Evolutionary conservation across 2,797 vertebrate genomes (phyloP).

Genomic region (Mycteria americana): DNA sequence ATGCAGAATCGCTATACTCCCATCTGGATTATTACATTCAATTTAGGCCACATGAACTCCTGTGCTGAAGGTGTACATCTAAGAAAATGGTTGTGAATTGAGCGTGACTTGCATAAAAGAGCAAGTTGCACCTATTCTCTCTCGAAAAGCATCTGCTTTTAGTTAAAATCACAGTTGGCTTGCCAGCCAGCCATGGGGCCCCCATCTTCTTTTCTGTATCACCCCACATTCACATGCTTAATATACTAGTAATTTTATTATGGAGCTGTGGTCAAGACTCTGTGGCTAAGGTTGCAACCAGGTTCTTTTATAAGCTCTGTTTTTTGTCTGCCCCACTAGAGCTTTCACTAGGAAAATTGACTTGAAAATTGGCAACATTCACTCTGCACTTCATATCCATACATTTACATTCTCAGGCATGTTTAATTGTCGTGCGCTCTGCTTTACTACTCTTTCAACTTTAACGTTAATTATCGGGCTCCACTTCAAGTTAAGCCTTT

Average conservation of each 20-base stretch:
- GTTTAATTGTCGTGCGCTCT: slow-evolving; percentile 42
- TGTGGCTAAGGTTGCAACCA: slow-evolving; percentile 58
- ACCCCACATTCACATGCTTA: slow-evolving; percentile 63
- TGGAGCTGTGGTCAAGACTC: slow-evolving; percentile 60
- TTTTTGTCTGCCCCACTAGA: slow-evolving; percentile 56
- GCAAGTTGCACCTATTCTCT: slow-evolving; percentile 55
- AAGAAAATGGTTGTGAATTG: slow-evolving; percentile 68
- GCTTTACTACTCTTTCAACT: slow-evolving; percentile 50
- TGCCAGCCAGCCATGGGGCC: slow-evolving; percentile 38
- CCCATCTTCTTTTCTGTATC: slow-evolving; percentile 55
- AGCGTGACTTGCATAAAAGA: slow-evolving; percentile 69
- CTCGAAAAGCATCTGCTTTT: slow-evolving; percentile 61
- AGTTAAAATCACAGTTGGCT: slow-evolving; percentile 61
- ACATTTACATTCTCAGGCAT: slow-evolving; percentile 46
- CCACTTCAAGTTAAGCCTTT: slow-evolving; percentile 22
- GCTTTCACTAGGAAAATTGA: slow-evolving; percentile 52
- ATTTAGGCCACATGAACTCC: slow-evolving; percentile 69
- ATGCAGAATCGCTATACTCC: slow-evolving; percentile 56
- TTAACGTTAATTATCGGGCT: slow-evolving; percentile 2
- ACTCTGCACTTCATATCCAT: slow-evolving; percentile 23
- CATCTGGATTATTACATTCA: slow-evolving; percentile 72
- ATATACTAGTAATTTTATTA: slow-evolving; percentile 72
- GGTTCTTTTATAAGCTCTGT: slow-evolving; percentile 62
- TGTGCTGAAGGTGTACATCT: slow-evolving; percentile 70
- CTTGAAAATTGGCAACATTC: slow-evolving; percentile 56